These are phyloP conservation scores for Andrena camellia DNA, from an alignment of 2,888 invertebrate species.

Conservation along the genomic window DNA sequence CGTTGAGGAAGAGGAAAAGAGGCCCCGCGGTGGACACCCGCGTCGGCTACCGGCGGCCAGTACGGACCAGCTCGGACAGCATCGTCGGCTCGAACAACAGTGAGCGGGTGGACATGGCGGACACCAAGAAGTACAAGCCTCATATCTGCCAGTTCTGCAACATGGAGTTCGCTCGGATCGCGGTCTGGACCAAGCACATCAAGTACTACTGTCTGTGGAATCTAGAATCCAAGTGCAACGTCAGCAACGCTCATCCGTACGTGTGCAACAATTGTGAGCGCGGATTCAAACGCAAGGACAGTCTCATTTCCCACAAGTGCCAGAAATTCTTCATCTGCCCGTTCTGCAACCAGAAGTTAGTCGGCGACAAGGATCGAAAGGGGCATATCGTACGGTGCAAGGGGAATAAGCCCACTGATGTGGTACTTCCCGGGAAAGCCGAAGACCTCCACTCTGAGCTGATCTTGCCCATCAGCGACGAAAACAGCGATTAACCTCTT, in stretches of 20 bases:
- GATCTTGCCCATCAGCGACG: neutral
- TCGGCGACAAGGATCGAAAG: fast-evolving
- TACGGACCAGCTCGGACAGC: neutral
- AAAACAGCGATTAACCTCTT: neutral
- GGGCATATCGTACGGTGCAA: neutral
- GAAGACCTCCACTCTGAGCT: neutral
- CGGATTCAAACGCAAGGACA: neutral
- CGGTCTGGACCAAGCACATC: neutral
- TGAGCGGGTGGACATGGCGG: neutral
- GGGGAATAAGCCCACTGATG: neutral
- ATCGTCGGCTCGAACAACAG: neutral
- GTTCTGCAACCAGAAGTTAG: neutral
- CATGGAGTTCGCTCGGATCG: fast-evolving
- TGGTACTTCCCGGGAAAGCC: too few species aligned
- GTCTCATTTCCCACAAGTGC: constrained; percentile 43
- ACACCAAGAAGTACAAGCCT: neutral
- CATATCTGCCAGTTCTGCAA: neutral
- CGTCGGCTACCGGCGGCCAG: neutral
- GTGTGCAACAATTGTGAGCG: constrained; percentile 4
- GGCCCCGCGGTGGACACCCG: neutral
- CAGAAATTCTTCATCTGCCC: neutral
- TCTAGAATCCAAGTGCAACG: fast-evolving
- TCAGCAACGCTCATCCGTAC: neutral
- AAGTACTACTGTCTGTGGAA: constrained; percentile 37
- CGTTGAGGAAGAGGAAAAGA: neutral